A percentile compares a stretch with the other conserved stretches of the same genome.
phyloP scores from a whole-genome alignment of 1,140 invertebrate species.

The Bombus vancouverensis region DNA sequence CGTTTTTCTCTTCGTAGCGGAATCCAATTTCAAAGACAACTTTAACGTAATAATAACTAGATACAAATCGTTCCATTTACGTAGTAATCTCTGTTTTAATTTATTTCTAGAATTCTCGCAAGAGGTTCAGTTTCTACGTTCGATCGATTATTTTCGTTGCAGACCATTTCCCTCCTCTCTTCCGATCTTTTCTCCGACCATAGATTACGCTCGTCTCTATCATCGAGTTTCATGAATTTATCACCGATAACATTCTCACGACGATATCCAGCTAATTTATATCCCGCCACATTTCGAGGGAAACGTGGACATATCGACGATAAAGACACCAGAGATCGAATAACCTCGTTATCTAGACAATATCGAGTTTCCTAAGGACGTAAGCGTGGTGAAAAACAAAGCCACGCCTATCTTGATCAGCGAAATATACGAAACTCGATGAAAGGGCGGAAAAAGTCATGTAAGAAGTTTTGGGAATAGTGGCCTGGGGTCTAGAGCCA shows the following conservation, averaged over 20 bases:
- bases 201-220: too few species aligned
- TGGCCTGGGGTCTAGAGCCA: not conserved
- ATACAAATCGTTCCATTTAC: too few species aligned
- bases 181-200: not conserved
- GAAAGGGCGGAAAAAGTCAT: conserved; percentile 3
- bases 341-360: not conserved
- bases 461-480: conserved; percentile 3
- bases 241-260: not conserved
- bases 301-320: not conserved
- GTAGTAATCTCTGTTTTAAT: not conserved
- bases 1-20: too few species aligned
- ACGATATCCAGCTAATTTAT: conserved; percentile 6
- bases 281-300: not conserved
- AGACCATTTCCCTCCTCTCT: too few species aligned
- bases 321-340: too few species aligned
- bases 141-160: not conserved
- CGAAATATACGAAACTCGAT: conserved; percentile 7
- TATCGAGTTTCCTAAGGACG: not conserved
- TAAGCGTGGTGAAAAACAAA: too few species aligned
- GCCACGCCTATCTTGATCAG: conserved; percentile 14
- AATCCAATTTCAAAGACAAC: not conserved
- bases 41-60: too few species aligned
- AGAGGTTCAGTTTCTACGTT: not conserved
- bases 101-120: not conserved
- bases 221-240: not conserved